Base-by-base conservation (phyloP, 2,113 vertebrate genomes). In the Girardinichthys multiradiatus region DNA sequence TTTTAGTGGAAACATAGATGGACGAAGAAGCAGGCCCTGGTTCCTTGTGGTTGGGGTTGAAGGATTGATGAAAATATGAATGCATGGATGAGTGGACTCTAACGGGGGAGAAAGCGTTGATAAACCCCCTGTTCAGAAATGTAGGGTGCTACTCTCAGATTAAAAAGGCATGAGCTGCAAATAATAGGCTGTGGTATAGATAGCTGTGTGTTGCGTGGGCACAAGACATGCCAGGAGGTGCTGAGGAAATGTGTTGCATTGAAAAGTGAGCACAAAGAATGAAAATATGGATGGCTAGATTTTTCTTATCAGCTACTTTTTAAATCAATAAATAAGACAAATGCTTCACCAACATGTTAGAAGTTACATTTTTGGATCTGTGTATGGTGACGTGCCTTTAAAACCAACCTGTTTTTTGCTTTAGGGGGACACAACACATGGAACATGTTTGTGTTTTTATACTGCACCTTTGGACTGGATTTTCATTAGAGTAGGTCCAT, bases 121-220 rank as follows among this genome's bases (percentile, higher is more conserved):
- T 76, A 35, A 82, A 79, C 24, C 80, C 74, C 84, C 75, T 84
- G 81, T 64, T 80, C 48, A 79, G 74, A 70, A 66, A 80, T 57
- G 70, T 71, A 68, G 82, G 82, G 74, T 64, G 64, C 72, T 77
- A 78, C 83, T 76, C 77, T 83, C 76, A 37, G 77, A 87, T 90
- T 86, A 89, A 76, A 82, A 72, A 82, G 83, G 81, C 82, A 76
- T 35, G 78, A 87, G 84, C 77, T 86, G 85, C 54, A 86, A 90
- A 91, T 89, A 86, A 90, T 83, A 71, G 76, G 80, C 80, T 51
- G 48, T 24, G 48, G 21, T 51, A 51, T 51, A 51, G 48, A 51
- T 51, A 51, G 48, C 48, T 21, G 68, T 1, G 29, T 3, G 28
- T 21, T 29, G 79, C 51, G 80, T 86, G 83, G 81, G 86, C 62